These are phyloP conservation scores for Lycocerus yunnanus DNA, from an alignment of 2,888 invertebrate genomes.

Conservation along the genomic window DNA sequence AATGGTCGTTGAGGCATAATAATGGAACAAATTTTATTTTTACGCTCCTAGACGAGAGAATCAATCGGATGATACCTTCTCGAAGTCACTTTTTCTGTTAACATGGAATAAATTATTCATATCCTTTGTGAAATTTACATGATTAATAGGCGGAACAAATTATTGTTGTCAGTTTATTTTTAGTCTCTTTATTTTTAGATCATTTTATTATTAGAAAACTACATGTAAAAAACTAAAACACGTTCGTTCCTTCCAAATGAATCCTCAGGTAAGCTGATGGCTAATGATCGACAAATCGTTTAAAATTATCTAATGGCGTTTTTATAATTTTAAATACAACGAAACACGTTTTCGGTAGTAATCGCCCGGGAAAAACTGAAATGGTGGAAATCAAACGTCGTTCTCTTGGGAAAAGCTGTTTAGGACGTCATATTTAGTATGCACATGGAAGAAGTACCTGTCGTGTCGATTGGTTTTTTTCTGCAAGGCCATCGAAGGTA, in stretches of 20 bases:
- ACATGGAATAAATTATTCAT: slow-evolving; percentile 14
- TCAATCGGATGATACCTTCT: background rate
- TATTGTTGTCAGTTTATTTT: background rate
- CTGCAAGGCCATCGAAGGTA: slow-evolving; percentile 44
- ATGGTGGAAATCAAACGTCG: background rate
- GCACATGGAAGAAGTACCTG: too few species aligned
- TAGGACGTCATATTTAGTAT: too few species aligned
- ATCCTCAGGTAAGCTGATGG: background rate
- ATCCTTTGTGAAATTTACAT: slow-evolving; percentile 12
- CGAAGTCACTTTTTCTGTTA: background rate
- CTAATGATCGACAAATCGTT: background rate
- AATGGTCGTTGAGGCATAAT: background rate
- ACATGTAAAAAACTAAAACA: background rate
- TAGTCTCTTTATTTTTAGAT: slow-evolving; percentile 21
- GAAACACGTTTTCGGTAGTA: background rate
- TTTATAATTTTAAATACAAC: background rate
- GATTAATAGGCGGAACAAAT: slow-evolving; percentile 23
- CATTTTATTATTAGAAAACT: background rate
- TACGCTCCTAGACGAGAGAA: background rate
- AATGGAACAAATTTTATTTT: background rate
- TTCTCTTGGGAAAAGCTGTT: too few species aligned
- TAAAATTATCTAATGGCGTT: background rate
- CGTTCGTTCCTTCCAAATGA: background rate
- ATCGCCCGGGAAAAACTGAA: background rate
- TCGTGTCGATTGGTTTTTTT: slow-evolving; percentile 16